phyloP scores from a whole-genome alignment of 2,888 invertebrate genomes.

The Tillus elongatus region DNA sequence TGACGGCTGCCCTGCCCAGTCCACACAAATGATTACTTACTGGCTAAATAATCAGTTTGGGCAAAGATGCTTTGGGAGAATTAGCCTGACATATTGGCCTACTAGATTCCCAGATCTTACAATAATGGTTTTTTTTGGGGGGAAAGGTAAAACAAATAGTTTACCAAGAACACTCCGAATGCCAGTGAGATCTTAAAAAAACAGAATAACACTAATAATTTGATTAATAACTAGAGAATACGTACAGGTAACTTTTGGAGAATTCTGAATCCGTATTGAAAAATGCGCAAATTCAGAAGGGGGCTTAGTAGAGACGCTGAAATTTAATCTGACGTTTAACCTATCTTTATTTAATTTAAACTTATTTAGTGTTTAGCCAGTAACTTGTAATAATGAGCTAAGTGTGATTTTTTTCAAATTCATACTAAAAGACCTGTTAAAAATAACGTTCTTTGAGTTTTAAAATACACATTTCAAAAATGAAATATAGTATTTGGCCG shows the following conservation, averaged over 20 bases:
- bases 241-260: no score
- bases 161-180: no score
- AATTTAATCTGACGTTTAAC: no score
- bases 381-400: not conserved
- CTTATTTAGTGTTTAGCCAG: no score
- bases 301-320: no score
- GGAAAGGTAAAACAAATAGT: no score
- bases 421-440: not conserved
- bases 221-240: no score
- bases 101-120: conserved; percentile 2
- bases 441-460: conserved; percentile 1
- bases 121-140: not conserved
- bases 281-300: no score
- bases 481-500: not conserved
- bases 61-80: not conserved
- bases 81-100: not conserved
- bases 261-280: no score
- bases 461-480: not conserved
- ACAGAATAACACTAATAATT: no score
- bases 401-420: not conserved
- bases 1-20: conserved; percentile 3
- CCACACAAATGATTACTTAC: conserved; percentile 1
- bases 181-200: no score
- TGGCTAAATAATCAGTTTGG: conserved; percentile 3
- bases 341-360: no score